A percentile compares a stretch with the other conserved stretches of the same genome.
Conservation (phyloP, 37 sponge, comb jelly and placozoan species). For the Mnemiopsis leidyi region DNA sequence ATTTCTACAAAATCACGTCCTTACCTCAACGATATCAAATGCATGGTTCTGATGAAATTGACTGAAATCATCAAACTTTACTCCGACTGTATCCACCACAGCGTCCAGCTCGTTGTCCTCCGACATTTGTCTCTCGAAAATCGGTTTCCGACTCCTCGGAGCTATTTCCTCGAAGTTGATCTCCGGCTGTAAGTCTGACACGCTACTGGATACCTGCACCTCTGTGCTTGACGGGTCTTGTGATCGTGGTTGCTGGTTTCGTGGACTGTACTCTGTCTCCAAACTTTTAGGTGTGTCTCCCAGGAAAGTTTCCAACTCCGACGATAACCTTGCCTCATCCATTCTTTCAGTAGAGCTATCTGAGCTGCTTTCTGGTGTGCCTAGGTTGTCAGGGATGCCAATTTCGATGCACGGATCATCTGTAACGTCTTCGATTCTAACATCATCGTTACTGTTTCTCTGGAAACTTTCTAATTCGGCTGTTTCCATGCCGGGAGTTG, state of each 20-base stretch:
- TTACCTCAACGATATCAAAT: constrained; percentile 32
- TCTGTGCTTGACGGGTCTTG: neutral
- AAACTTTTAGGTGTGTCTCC: neutral
- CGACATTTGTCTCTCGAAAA: neutral
- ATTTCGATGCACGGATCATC: neutral
- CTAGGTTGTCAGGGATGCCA: neutral
- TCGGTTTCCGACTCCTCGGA: neutral
- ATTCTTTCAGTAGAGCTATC: neutral
- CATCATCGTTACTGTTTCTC: too few species aligned
- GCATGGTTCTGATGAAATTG: constrained; percentile 2
- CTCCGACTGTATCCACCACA: neutral
- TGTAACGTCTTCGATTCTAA: neutral
- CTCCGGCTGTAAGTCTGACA: neutral
- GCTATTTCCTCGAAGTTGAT: neutral
- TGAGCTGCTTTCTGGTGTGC: neutral
- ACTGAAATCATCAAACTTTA: neutral
- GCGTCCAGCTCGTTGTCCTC: neutral
- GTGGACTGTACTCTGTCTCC: neutral
- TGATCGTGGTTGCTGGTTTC: neutral
- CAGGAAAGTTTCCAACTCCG: neutral
- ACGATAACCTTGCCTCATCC: neutral
- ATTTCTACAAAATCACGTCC: too few species aligned
- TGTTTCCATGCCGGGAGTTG: too few species aligned
- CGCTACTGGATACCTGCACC: neutral
- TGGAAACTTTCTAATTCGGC: too few species aligned